Evolutionary conservation across 2,797 vertebrate species (phyloP).

Genomic region (Ambastaia sidthimunki): DNA sequence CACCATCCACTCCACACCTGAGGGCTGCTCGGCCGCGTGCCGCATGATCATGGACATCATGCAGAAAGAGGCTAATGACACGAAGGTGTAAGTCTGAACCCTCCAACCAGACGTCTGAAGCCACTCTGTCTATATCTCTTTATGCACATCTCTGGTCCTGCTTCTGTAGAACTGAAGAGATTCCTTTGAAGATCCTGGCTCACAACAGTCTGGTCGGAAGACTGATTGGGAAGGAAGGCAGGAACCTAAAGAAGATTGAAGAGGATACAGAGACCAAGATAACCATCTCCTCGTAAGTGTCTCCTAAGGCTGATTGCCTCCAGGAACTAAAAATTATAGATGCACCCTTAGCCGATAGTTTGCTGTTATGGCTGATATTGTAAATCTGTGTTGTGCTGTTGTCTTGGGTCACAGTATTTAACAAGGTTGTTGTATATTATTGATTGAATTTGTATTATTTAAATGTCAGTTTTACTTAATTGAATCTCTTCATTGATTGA

Average conservation of each 20-base stretch:
- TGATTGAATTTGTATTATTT: no score
- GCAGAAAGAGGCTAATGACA: constrained; percentile 93
- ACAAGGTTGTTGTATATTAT: no score
- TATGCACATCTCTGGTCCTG: neutral
- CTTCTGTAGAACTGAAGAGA: constrained; percentile 83
- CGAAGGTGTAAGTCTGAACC: constrained; percentile 86
- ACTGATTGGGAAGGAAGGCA: constrained; percentile 94
- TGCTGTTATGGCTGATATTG: no score
- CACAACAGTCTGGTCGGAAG: constrained; percentile 93
- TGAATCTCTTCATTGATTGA: no score
- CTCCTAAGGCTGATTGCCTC: neutral
- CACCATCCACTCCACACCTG: constrained; percentile 91
- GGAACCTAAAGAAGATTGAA: constrained; percentile 96
- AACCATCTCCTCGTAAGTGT: constrained; percentile 92
- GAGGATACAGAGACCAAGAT: constrained; percentile 95
- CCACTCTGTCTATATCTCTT: constrained; percentile 6
- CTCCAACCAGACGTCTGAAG: neutral
- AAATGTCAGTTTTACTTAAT: no score
- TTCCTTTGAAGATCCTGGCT: constrained; percentile 93
- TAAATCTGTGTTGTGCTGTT: no score
- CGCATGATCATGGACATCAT: constrained; percentile 95
- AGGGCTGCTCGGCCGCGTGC: constrained; percentile 90
- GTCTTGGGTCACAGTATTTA: no score
- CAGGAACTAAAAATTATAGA: neutral
- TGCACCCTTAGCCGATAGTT: neutral